Base-by-base conservation (phyloP, 2,113 vertebrate species). In the Bungarus multicinctus region DNA sequence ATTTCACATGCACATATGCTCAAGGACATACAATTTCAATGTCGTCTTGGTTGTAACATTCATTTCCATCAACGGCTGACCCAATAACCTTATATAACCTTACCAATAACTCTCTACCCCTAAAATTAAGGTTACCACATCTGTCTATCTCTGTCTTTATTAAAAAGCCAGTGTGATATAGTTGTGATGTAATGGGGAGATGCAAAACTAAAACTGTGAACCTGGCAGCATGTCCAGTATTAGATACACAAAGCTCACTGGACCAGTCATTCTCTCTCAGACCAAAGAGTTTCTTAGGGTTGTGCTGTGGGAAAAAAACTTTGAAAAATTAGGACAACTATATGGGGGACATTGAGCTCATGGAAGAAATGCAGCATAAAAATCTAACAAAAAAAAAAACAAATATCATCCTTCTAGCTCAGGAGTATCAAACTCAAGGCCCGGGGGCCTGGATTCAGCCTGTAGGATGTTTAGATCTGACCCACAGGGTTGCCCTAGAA, bases 251-350 rank as follows among this genome's bases (percentile, higher is more conserved):
- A 34, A 22, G 14, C n/a, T 34, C n/a, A 74, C 5, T 74, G 64
- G 64, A 74, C 64, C n/a, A 74, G 14, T 34, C 6, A 20, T 39
- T 81, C 16, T 39, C 69, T 81, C 6, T 39, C 34, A 39, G 69
- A 20, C 34, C 34, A 81, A 20, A 7, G n/a, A 20, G 16, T 8
- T 16, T 81, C n/a, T 81, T 39, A 81, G 16, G 5, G n/a, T 81
- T 39, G n/a, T 81, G 16, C 69, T 81, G n/a, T 39, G n/a, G 2
- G 1, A 6, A 6, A 0, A 0, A 3, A 2, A 34, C 8, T 39
- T 9, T 39, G 5, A 81, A 81, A 81, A 81, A 39, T 20, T 81
- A 81, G 16, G 69, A 81, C n/a, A 81, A 6, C 16, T 81, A 20
- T 81, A 16, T 39, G 16, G 34, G n/a, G 69, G 39, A 20, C 18